Base-by-base conservation (phyloP, 2,888 invertebrate genomes). In the Ptychoptera albimana region DNA sequence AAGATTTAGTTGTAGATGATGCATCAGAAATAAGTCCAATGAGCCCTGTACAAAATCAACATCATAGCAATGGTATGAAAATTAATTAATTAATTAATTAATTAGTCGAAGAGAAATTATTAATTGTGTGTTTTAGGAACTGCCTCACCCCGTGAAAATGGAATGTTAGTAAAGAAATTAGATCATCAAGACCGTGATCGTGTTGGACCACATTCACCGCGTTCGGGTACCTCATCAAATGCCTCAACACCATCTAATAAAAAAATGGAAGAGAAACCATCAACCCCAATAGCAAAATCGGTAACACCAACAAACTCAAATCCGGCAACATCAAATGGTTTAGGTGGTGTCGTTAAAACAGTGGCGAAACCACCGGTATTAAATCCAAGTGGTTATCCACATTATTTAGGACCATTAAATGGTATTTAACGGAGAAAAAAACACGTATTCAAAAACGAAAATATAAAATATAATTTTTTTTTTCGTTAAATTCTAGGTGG, bases 1-100 rank as follows among this genome's bases (percentile, higher is more conserved):
- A 89, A 70, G 92, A 93, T 60, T 68, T 94, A 54, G 93, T 94
- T 49, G 93, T 94, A 23, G 94, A 94, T 64, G 93, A 88, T 57
- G 89, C 89, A 43, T 88, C 87, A 53, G 91, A 92, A 68, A 52
- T 52, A n/a, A 52, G 50, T 43, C 86, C 86, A 8, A 77, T 81
- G 43, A 86, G 87, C 42, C 79, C 81, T 1, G 72, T 78, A 39
- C 51, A 49, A 45, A 51, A 51, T 46, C 51, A 50, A 42, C 50
- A 50, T 39, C 51, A 50, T 32, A 50, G 49, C 35, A 50, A 50
- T 43, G 50, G 50, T n/a, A 23, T 23, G 23, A 23, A 5, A 23
- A 23, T n/a, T n/a, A n/a, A n/a, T n/a, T n/a, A 23, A 23, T 5
- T 23, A 7, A 23, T 5, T 40, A 41, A 31, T 23, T 23, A 3